Percentiles rank a stretch among this genome's conserved stretches.
phyloP scores from a whole-genome alignment of 2,113 vertebrate genomes.

The Ibidorhyncha struthersii region DNA sequence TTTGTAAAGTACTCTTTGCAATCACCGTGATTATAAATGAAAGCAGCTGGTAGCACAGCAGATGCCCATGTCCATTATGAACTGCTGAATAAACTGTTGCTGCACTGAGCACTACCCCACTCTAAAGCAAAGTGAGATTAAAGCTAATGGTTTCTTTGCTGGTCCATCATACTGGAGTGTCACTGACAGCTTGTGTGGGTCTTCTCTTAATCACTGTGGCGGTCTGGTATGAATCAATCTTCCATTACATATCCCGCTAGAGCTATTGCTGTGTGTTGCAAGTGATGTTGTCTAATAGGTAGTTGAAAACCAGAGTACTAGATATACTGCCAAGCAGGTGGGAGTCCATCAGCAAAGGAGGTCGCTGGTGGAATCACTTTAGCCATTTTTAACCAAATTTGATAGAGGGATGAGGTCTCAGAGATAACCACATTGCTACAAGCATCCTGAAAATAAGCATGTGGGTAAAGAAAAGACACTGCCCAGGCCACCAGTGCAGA shows the following conservation, averaged over 20 bases:
- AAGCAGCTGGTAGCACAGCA: not conserved
- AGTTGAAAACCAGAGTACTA: not conserved
- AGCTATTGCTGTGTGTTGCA: not conserved
- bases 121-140: not conserved
- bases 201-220: not conserved
- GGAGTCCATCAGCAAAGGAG: not conserved
- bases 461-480: not conserved
- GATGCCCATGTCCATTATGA: not conserved
- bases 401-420: not conserved
- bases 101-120: not conserved
- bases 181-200: not conserved
- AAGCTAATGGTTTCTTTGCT: constrained; percentile 6
- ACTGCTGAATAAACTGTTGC: not conserved
- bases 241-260: not conserved
- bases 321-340: not conserved
- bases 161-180: not conserved
- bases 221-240: not conserved
- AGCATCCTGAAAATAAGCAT: not conserved
- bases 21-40: constrained; percentile 26
- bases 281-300: not conserved
- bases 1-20: constrained; percentile 9
- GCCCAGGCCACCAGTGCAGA: not conserved
- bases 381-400: not conserved
- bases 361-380: not conserved
- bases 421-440: not conserved